Evolutionary conservation across 1,140 invertebrate species (phyloP).

Genomic region (Triops longicaudatus): DNA sequence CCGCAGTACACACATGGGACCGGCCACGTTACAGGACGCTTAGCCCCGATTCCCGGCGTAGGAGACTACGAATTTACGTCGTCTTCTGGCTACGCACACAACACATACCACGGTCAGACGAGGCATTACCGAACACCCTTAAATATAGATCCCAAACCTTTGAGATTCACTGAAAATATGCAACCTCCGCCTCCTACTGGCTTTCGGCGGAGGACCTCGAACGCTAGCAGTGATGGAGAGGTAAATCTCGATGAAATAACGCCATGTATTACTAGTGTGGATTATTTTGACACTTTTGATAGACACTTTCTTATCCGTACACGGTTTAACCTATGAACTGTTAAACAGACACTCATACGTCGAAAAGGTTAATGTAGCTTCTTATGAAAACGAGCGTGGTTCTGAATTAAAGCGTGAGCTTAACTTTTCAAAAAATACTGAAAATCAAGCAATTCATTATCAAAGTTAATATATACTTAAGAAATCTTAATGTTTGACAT

Average conservation of each 20-base stretch:
- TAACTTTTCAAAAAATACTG: no score
- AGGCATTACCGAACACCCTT: constrained; percentile 63
- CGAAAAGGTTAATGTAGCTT: no score
- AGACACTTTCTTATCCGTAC: no score
- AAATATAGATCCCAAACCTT: constrained; percentile 48
- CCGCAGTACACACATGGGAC: neutral
- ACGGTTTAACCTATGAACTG: no score
- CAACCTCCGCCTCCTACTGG: constrained; percentile 33
- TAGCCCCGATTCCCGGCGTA: constrained; percentile 25
- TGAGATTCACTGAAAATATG: constrained; percentile 56
- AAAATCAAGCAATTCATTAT: no score
- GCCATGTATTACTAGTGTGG: no score
- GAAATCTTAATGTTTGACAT: no score
- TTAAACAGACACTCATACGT: no score
- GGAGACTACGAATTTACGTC: constrained; percentile 51
- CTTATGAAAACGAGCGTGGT: no score
- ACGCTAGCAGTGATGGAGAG: constrained; percentile 52
- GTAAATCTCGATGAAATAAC: constrained; percentile 24
- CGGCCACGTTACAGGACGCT: neutral
- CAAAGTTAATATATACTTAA: no score
- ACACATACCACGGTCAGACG: constrained; percentile 82
- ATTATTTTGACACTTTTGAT: no score
- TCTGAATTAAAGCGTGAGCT: no score
- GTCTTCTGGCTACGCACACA: constrained; percentile 59
- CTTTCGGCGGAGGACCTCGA: constrained; percentile 52